A percentile compares a stretch with the other conserved stretches of the same genome.
Conservation (phyloP, 2,797 vertebrate genomes). For the Aselliscus stoliczkanus region DNA sequence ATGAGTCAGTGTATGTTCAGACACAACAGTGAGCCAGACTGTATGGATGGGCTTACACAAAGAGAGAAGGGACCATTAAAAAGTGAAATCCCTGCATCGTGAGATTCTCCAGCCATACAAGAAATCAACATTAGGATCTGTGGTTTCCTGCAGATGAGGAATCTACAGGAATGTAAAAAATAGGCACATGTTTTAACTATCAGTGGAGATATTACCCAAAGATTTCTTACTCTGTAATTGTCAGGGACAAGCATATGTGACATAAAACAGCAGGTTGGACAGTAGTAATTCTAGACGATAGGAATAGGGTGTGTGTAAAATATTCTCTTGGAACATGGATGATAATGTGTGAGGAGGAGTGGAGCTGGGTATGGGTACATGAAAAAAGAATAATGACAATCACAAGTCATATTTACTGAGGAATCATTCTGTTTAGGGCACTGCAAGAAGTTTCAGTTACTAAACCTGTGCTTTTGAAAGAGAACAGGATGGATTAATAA, state of each 20-base stretch:
- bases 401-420: not conserved
- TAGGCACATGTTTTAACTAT: not conserved
- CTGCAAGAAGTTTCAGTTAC: not conserved
- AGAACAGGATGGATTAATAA: not conserved
- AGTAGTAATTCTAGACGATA: not conserved
- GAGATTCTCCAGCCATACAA: slow-evolving; percentile 26
- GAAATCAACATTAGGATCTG: slow-evolving; percentile 53
- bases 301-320: not conserved
- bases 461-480: not conserved
- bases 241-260: not conserved
- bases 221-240: slow-evolving; percentile 8
- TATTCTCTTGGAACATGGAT: not conserved
- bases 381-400: not conserved
- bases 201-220: slow-evolving; percentile 22
- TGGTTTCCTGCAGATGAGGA: slow-evolving; percentile 51
- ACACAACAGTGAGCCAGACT: not conserved
- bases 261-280: not conserved
- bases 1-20: not conserved
- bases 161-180: not conserved
- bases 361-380: not conserved
- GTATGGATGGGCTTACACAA: not conserved
- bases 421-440: not conserved
- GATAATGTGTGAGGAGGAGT: not conserved
- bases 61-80: not conserved
- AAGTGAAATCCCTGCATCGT: slow-evolving; percentile 27